Conservation (phyloP, 2,113 vertebrate genomes). For the Gallinago paraguaiae region DNA sequence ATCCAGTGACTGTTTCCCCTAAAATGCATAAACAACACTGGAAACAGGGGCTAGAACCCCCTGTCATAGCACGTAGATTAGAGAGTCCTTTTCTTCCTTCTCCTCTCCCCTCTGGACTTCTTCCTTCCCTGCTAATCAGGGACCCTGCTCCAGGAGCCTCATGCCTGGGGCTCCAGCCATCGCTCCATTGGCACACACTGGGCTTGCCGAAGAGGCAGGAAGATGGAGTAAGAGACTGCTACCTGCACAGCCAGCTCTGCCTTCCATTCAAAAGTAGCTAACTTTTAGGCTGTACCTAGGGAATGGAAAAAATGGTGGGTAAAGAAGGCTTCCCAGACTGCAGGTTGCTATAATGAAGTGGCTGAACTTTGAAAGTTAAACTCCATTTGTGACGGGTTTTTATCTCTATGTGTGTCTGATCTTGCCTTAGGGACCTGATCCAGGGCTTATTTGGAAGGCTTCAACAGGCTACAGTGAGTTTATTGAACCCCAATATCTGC, state of each 20-base stretch:
- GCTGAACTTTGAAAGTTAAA: neutral
- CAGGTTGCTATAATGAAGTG: neutral
- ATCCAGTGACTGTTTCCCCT: neutral
- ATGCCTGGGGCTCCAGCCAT: neutral
- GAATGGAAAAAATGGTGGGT: neutral
- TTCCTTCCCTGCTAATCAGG: neutral
- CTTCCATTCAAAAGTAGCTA: neutral
- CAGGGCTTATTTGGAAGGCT: neutral
- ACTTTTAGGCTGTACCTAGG: neutral
- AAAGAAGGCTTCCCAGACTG: neutral
- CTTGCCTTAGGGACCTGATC: neutral
- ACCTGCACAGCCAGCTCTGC: neutral
- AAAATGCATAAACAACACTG: neutral
- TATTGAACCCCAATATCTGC: neutral
- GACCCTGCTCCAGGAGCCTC: neutral
- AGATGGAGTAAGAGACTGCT: neutral
- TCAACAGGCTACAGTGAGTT: neutral
- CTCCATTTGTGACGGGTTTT: rapidly evolving
- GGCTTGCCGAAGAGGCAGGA: neutral
- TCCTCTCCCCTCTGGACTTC: neutral
- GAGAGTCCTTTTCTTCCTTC: neutral
- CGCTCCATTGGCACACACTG: rapidly evolving
- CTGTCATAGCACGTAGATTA: neutral
- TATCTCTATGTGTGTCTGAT: neutral
- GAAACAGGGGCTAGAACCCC: neutral